Percentiles rank a stretch among this genome's conserved stretches.
These are phyloP conservation scores for Agriopis aurantiaria DNA, from an alignment of 2,888 invertebrate species.

Conservation along the genomic window DNA sequence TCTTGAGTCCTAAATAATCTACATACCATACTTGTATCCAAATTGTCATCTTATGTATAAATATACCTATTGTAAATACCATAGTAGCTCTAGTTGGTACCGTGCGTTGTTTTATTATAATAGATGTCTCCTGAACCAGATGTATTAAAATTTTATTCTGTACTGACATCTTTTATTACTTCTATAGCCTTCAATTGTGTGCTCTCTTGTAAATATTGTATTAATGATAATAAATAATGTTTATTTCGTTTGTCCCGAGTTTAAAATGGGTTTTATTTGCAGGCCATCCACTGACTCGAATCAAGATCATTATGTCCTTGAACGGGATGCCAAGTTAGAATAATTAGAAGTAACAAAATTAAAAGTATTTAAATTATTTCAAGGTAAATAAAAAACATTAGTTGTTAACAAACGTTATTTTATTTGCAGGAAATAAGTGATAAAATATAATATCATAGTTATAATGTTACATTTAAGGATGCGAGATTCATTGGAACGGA, in stretches of 20 bases:
- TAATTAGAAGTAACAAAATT: slow-evolving; percentile 76
- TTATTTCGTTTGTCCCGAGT: slow-evolving; percentile 43
- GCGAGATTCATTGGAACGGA: slow-evolving; percentile 68
- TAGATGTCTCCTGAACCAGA: slow-evolving; percentile 75
- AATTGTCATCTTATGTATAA: slow-evolving; percentile 59
- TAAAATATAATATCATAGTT: slow-evolving; percentile 46
- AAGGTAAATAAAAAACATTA: slow-evolving; percentile 80
- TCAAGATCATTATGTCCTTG: slow-evolving; percentile 68
- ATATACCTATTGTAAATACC: slow-evolving; percentile 76
- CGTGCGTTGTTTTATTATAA: slow-evolving; percentile 66
- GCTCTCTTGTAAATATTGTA: slow-evolving; percentile 35
- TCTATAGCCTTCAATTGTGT: slow-evolving; percentile 34
- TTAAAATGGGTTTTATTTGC: slow-evolving; percentile 76
- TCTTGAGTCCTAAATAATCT: slow-evolving; percentile 9
- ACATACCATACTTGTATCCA: slow-evolving; percentile 25
- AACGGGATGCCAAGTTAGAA: slow-evolving; percentile 79
- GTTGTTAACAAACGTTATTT: slow-evolving; percentile 76
- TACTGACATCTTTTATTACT: slow-evolving; percentile 67
- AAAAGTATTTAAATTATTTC: slow-evolving; percentile 82
- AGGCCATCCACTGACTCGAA: slow-evolving; percentile 68
- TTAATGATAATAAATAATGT: slow-evolving; percentile 33
- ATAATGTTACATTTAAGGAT: slow-evolving; percentile 40
- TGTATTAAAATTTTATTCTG: slow-evolving; percentile 80
- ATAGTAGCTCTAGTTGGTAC: slow-evolving; percentile 71
- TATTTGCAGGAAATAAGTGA: slow-evolving; percentile 64